Base-by-base conservation (phyloP, 2,797 vertebrate genomes). In the Enteromius mattozi region DNA sequence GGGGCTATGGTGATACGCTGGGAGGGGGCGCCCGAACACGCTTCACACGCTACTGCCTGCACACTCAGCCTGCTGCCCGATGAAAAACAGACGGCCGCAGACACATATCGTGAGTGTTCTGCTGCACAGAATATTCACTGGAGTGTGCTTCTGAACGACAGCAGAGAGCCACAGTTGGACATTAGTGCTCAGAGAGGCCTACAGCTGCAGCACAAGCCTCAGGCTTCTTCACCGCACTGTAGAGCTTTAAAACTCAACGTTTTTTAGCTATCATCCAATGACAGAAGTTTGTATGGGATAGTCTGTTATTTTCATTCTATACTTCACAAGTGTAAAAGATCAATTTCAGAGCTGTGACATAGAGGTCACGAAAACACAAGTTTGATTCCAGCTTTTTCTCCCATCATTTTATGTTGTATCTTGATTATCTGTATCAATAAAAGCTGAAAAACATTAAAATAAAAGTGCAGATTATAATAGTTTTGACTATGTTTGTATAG, bases 31-130 rank as follows among this genome's bases (percentile, higher is more conserved):
- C 91, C 91, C 89, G 92, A 91, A 94, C 94, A 33, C 42, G 21
- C 94, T 96, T 97, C 95, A 96, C 96, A 96, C 95, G 95, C 96
- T 96, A 92, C 95, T 96, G 96, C 93, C 90, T 69, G 86, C 93
- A 95, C 93, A 93, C 90, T 92, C 94, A 37, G 80, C 61, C 59
- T 91, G 87, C 49, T 77, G 78, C 21, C 83, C 94, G 95, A 95
- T 94, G 94, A 91, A 93, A 96, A 96, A 92, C 95, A 96, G 95
- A 96, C 94, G 91, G 94, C 92, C 90, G 88, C 92, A 95, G 94
- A 95, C 92, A 93, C 94, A 93, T 95, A 93, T 92, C 95, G 91
- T 80, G 76, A 84, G 65, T 70, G 82, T 84, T 70, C 17, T 70
- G 51, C 92, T 94, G 92, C 94, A 94, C 92, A 91, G 91, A 78